Base-by-base conservation (phyloP, 2,797 vertebrate species). In the Lagorchestes hirsutus region DNA sequence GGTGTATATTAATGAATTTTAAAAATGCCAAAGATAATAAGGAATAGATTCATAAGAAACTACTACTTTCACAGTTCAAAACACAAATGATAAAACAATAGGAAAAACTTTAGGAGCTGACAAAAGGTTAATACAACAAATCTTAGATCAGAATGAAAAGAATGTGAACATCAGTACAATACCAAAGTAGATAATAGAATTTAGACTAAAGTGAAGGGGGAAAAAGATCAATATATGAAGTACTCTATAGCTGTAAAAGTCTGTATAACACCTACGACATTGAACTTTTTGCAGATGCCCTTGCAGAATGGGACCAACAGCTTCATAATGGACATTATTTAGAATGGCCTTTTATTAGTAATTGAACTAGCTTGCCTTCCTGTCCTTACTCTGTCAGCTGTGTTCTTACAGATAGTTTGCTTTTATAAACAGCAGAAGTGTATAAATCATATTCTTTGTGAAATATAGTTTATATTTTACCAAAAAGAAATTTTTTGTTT, bases 381-480 rank as follows among this genome's bases (percentile, higher is more conserved):
- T 82, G 18, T 2, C 31, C 74, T 27, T 82, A 24, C 9, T 46
- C 8, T 27, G 4, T 46, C 27, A 82, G 2, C 5, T 82, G 74
- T 46, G 22, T 82, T 46, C 40, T 11, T 82, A 46, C 9, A 9
- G 74, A 27, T 82, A 46, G 40, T 82, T 82, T 82, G 18, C 22
- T 82, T 82, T 82, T 46, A 10, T 82, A 46, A 82, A 27, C 40
- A 82, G n/a, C 40, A 82, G 40, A 46, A 27, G 6, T 82, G 24
- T 82, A 1, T 46, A 74, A 40, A 46, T 82, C n/a, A 82, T 40
- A 82, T 24, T 46, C 5, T 82, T 46, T 22, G 14, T 46, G 6
- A 46, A 82, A 46, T 46, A 46, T 46, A 82, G 14, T 92, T 91
- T 96, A 56, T 57, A 22, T 96, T 96, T 94, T 58, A 92, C 82